Evolutionary conservation across 1,140 invertebrate species (phyloP), one percentile per base, ranked within the genome.

Genomic region (Himalopsyche phryganea): DNA sequence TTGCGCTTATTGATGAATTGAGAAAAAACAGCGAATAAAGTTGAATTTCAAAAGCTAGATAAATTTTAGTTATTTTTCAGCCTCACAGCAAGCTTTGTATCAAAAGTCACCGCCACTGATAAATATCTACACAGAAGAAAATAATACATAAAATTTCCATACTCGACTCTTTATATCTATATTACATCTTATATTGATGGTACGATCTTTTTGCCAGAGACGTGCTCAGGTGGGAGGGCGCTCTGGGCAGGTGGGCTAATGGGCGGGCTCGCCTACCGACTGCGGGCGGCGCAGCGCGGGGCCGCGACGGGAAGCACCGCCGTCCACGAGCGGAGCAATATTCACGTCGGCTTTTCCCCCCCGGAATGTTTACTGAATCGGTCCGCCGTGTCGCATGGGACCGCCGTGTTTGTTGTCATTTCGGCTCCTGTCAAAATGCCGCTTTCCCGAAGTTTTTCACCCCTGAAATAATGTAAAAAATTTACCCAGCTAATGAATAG

Each of bases 361-460:
- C 38, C n/a, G 28, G 51, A 54, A 54, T 54, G 51, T 46, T 54
- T 46, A 33, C 51, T 42, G 51, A 23, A 28, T 42, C 51, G 51
- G 51, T 45, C 41, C 42, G 51, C 46, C 32, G 50, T 33, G 51
- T 54, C 32, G 50, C 50, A 40, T 52, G 40, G 51, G 41, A 15
- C 19, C 51, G 32, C 3, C n/a, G 42, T 53, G 32, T 53, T 53
- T 53, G 51, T 53, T 53, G 51, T 53, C 51, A 45, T 53, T 42
- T n/a, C 15, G n/a, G 4, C 38, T 17, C 41, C 51, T 53, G 51
- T 53, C 51, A 53, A 35, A 53, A 45, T 45, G 11, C 15, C 51
- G 51, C 51, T 28, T 28, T 41, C 11, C 17, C 13, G 17, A 41
- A 41, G 18, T 46, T 46, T 46, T 46, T 17, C 11, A 15, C 6